phyloP scores from a whole-genome alignment of 2,888 invertebrate genomes.

The Drosophila maculinotata region DNA sequence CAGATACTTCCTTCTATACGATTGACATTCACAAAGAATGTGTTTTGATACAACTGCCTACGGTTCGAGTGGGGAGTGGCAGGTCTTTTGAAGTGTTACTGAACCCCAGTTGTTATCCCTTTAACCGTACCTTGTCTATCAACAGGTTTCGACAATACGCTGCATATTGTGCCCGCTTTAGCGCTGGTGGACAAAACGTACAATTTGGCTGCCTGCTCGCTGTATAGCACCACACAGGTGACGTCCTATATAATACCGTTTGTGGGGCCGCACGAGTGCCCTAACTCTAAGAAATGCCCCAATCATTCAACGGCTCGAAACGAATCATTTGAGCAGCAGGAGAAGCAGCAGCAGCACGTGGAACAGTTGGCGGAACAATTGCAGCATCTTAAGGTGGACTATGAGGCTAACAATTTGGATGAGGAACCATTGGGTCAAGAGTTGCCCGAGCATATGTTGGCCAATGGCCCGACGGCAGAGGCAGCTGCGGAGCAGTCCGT shows the following conservation, averaged over 20 bases:
- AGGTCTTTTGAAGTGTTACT: slow-evolving; percentile 39
- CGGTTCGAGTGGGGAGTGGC: neutral
- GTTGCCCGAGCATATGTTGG: slow-evolving; percentile 82
- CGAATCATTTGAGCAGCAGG: slow-evolving; percentile 28
- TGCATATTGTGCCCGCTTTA: slow-evolving; percentile 84
- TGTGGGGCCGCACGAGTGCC: slow-evolving; percentile 85
- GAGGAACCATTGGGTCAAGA: slow-evolving; percentile 79
- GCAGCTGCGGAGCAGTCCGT: slow-evolving; percentile 26
- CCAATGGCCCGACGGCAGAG: slow-evolving; percentile 20
- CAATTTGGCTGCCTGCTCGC: slow-evolving; percentile 67
- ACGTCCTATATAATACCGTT: slow-evolving; percentile 85
- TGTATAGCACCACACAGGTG: slow-evolving; percentile 83
- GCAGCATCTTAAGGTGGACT: slow-evolving; percentile 43
- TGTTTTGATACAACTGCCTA: slow-evolving; percentile 60
- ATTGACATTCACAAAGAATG: too few species aligned
- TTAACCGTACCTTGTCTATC: slow-evolving; percentile 39
- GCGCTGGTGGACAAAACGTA: slow-evolving; percentile 82
- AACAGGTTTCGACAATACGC: slow-evolving; percentile 85
- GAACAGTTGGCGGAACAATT: slow-evolving; percentile 49
- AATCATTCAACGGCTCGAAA: slow-evolving; percentile 69
- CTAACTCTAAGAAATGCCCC: slow-evolving; percentile 84
- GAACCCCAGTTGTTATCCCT: slow-evolving; percentile 32
- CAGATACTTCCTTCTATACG: too few species aligned
- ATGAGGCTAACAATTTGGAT: slow-evolving; percentile 22
- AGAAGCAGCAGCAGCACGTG: slow-evolving; percentile 33